phyloP scores from a whole-genome alignment of 2,888 invertebrate species.

The Eupithecia dodoneata region DNA sequence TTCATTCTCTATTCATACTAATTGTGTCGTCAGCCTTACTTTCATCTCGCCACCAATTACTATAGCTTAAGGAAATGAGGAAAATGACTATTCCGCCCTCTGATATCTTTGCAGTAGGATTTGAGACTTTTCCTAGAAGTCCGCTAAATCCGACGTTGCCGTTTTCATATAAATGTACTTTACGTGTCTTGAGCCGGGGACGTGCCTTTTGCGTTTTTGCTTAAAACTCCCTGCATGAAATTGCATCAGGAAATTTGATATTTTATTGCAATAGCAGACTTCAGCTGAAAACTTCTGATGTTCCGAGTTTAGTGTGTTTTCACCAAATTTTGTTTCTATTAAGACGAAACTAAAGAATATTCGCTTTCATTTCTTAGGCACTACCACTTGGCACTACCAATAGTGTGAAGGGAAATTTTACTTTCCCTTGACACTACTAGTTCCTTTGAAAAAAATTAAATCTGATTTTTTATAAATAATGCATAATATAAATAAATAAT shows the following conservation, averaged over 20 bases:
- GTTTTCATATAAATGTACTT: constrained; percentile 1
- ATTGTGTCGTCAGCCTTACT: constrained; percentile 11
- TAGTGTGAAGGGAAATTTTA: no score
- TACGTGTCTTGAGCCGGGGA: not conserved
- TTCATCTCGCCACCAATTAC: constrained; percentile 36
- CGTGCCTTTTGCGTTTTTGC: not conserved
- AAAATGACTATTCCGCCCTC: constrained; percentile 12
- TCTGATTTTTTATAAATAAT: no score
- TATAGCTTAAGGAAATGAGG: constrained; percentile 38
- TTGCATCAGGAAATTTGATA: not conserved
- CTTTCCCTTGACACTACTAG: no score
- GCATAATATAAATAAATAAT: no score
- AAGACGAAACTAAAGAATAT: not conserved
- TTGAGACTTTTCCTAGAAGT: constrained; percentile 9
- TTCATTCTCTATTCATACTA: no score
- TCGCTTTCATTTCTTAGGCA: not conserved
- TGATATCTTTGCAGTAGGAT: constrained; percentile 8
- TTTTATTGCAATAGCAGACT: not conserved
- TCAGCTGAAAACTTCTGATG: not conserved
- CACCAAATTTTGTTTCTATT: not conserved
- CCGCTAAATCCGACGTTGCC: not conserved
- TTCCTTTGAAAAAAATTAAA: no score
- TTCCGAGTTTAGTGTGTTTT: not conserved
- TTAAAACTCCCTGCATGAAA: not conserved
- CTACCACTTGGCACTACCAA: no score